Base-by-base conservation (phyloP, 2,888 invertebrate species). In the Rhingia campestris region DNA sequence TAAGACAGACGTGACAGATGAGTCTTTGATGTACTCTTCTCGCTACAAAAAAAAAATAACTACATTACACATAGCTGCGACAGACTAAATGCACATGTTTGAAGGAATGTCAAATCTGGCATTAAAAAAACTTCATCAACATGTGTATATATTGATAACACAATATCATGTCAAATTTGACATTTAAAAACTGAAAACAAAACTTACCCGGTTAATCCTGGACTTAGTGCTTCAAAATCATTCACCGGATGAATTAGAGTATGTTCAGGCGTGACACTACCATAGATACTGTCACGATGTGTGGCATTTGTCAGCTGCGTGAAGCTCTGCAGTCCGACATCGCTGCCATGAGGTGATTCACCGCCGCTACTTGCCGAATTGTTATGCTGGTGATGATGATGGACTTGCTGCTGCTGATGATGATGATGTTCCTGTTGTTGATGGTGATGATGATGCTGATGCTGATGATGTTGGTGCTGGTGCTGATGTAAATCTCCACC, bases 271-370 rank as follows among this genome's bases (percentile, higher is more conserved):
- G 90, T 88, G 39, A 90, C 85, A 86, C 88, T 89, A 51, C 89
- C 88, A 51, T 89, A 90, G 39, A 82, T 74, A 53, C 88, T 88
- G 47, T 91, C 91, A 41, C 90, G 88, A 73, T 90, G 89, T n/a
- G 88, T 85, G 4, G 89, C 89, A 81, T 87, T 91, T 22, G 89
- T 91, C 47, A 92, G 82, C 81, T 91, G 91, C 5, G 92, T 92
- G 67, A 91, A 91, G 72, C 88, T 91, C 69, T 91, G 90, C 72
- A 91, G 75, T 0, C 89, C 88, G 66, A 88, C 88, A 43, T 88
- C 89, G 49, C 88, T 88, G 63, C 58, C 86, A 51, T 87, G 87
- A 6, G 87, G 86, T 32, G 86, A 80, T 37, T 86, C 86, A 32
- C 87, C 82, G 53, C 87, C 87, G 82, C 87, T 70, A 80, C 86